Evolutionary conservation across 2,797 vertebrate species (phyloP).

Genomic region (Sparus aurata): DNA sequence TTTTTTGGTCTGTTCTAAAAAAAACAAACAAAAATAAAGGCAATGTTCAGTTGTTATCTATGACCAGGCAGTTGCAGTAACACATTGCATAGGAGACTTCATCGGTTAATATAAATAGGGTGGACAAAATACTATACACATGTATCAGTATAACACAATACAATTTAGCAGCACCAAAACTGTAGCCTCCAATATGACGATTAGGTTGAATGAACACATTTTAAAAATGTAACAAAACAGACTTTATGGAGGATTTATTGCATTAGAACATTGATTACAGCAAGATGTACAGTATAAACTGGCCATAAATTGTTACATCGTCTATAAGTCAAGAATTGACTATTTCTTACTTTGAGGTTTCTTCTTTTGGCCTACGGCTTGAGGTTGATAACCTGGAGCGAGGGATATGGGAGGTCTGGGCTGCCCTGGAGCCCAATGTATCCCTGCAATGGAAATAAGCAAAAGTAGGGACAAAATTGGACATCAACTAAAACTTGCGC

Average conservation of each 20-base stretch:
- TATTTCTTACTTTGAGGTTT: conserved; percentile 40
- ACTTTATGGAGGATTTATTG: not conserved
- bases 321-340: too few species aligned
- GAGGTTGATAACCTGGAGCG: conserved; percentile 41
- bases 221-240: not conserved
- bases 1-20: conserved; percentile 45
- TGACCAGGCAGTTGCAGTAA: too few species aligned
- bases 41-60: too few species aligned
- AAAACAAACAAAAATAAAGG: not conserved
- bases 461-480: not conserved
- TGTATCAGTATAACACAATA: not conserved
- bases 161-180: not conserved
- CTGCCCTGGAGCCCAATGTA: accelerated
- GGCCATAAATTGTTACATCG: not conserved
- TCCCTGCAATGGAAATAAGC: conserved; percentile 10
- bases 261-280: not conserved
- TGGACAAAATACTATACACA: not conserved
- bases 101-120: too few species aligned
- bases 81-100: not conserved
- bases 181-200: not conserved
- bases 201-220: not conserved
- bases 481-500: too few species aligned
- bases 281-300: not conserved
- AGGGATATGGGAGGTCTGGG: conserved; percentile 12
- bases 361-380: conserved; percentile 45